Evolutionary conservation across 2,113 vertebrate genomes (phyloP), one percentile per base, ranked within the genome.

Genomic region (Lanius collurio): DNA sequence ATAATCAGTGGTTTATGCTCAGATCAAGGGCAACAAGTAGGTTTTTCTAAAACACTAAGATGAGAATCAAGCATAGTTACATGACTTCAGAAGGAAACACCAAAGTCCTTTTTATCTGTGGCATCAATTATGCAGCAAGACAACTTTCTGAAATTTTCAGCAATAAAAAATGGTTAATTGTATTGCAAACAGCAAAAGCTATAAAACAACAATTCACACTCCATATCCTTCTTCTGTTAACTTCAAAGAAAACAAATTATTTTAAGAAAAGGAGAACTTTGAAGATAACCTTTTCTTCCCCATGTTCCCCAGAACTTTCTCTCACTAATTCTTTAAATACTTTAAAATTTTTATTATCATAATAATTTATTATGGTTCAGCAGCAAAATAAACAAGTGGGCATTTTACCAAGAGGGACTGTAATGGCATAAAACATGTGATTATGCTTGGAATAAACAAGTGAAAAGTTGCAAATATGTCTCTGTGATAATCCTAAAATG

Each of bases 391-490:
- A 8, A 8, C 31, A 59, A 37, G 22, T 41, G 12, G 27, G 16
- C 3, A 10, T 76, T 76, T 79, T 53, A 47, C 31, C 4, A 6
- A 53, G 27, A 52, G 65, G 68, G 31, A 49, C 27, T 52, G 31
- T 21, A 28, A 22, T 16, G n/a, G 13, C 35, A 39, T 1, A 10
- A 67, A 80, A 33, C 5, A 6, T 4, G 6, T 1, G 2, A 30
- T 35, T 82, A 15, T 53, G 35, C 13, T 52, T 60, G 56, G 47
- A 76, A 74, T 46, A 87, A 87, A 46, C 13, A 50, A 62, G 27
- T 35, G 41, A 83, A 57, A 81, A 81, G 9, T n/a, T 70, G 16
- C 20, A 11, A 78, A 44, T 39, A 55, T 7, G 3, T 24, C n/a
- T 44, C 4, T 31, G 8, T 53, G n/a, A 50, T 6, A 3, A 80